Evolutionary conservation across 1,140 invertebrate species (phyloP), one percentile per base, ranked within the genome.

Genomic region (Eufriesea mexicana): DNA sequence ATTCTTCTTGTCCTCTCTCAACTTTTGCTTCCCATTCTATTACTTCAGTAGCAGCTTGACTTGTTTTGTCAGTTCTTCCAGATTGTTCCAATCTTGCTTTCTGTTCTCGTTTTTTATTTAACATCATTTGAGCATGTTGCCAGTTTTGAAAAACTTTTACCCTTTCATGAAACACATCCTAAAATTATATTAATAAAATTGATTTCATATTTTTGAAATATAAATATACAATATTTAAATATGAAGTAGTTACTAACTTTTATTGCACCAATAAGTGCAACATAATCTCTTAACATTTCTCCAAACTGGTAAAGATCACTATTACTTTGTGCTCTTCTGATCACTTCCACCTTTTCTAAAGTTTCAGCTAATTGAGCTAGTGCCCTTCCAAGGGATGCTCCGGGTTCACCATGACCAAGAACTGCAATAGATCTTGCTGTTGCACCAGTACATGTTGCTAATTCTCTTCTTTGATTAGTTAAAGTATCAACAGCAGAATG

Each of bases 141-240:
- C 99, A 99, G 89, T 97, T 98, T 95, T 99, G 99, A 94, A 99
- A 99, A 0, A 98, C 97, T 95, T 99, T 99, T 0, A 99, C 98
- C 89, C 99, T 95, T 94, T 99, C 99, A 92, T 99, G 98, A 90
- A 99, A 99, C n/a, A 99, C 98, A 92, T 99, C 98, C 96, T 97
- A 91, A 2, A 95, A 79, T 71, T 57, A 35, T 35, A 35, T 35
- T 4, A 0, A 71, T 16, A n/a, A 42, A 28, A 25, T 35, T 35
- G 35, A 35, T 35, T 42, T 79, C 28, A 73, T 79, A 45, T 25
- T 18, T 1, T 49, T 49, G 4, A 23, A 73, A 59, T 12, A 51
- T 23, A 18, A 49, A 55, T 23, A 28, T 14, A 6, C 16, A 45
- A 71, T 25, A 62, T 45, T 25, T n/a, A 42, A 68, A 61, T 12